Base-by-base conservation (phyloP, 2,888 invertebrate species). In the Argyra leucocephala region DNA sequence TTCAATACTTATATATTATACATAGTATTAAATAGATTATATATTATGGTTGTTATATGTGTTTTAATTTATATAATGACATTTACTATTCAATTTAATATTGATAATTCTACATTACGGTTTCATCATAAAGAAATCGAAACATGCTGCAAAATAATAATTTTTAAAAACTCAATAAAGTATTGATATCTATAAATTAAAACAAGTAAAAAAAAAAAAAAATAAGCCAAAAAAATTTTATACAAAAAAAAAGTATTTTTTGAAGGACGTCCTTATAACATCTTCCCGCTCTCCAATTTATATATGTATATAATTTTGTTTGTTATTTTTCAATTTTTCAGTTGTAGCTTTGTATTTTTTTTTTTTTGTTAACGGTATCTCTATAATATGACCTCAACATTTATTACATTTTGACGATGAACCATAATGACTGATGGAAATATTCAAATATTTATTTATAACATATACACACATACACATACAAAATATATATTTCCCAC, bases 371-470 rank as follows among this genome's bases (percentile, higher is more conserved):
- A 48, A 48, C 48, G 15, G 48, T 48, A 48, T 48, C 48, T 48
- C 48, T 48, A 48, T n/a, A 48, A 48, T 48, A 48, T 48, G 48
- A 48, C 48, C 48, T 48, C 48, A 48, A 48, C 48, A 18, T 48
- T 48, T 48, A 48, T 48, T 48, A n/a, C 48, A 48, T 48, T 48
- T 48, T 48, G 48, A 48, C 18, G 15, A 48, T 48, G n/a, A 48
- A 48, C 15, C 48, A 5, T 48, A 48, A 48, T 48, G 48, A 48
- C 48, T 48, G 48, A 48, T 48, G 48, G 18, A 48, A 48, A 48
- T 48, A 48, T 48, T 48, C 18, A 9, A 48, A 31, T n/a, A n/a
- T n/a, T n/a, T n/a, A n/a, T n/a, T n/a, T n/a, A n/a, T n/a, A n/a
- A n/a, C n/a, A n/a, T n/a, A n/a, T n/a, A n/a, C n/a, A n/a, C n/a